Evolutionary conservation across 2,797 vertebrate species (phyloP), one percentile per base, ranked within the genome.

Genomic region (Prunella strophiata): DNA sequence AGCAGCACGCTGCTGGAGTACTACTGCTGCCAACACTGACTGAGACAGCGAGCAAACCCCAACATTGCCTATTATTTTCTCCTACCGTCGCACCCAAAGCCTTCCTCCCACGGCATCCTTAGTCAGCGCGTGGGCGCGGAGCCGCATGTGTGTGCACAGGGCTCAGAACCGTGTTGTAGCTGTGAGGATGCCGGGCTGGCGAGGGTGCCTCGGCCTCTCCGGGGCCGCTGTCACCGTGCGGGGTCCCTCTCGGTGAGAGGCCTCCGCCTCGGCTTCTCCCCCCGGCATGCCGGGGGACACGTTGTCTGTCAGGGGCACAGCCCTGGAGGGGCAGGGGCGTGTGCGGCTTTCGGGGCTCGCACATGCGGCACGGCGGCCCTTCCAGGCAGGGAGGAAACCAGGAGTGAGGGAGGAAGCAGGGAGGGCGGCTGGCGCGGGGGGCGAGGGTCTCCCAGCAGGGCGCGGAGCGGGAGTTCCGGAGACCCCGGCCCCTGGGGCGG

Each of bases 81-180:
- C 38, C 61, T 40, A 4, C 58, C n/a, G n/a, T 82, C 50, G 89
- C 93, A 89, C 91, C 93, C 92, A 90, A 92, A 92, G 88, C 92
- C 72, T 59, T 45, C 91, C 86, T 95, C 95, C 96, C 92, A 82
- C 95, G 2, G 72, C 92, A 65, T 74, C 47, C 22, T 92, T 82
- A 95, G 40, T 92, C 90, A 91, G 93, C 27, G 23, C 8, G 80
- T 42, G 65, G 92, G 92, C 48, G 71, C 51, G 78, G 26, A 88
- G 86, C 63, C 23, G 43, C 47, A 3, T 45, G 9, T 32, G 77
- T 26, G 80, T 19, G 59, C 20, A 9, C 23, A 34, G 21, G 72
- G 59, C 63, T 74, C 74, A 5, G 29, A 68, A 5, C 30, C 21
- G 3, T 1, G 50, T 1, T 18, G 88, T 27, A 27, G 40, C 86